Percentiles rank a stretch among this genome's conserved stretches.
Conservation (phyloP, 2,888 invertebrate species). For the Cataglyphis albicans region DNA sequence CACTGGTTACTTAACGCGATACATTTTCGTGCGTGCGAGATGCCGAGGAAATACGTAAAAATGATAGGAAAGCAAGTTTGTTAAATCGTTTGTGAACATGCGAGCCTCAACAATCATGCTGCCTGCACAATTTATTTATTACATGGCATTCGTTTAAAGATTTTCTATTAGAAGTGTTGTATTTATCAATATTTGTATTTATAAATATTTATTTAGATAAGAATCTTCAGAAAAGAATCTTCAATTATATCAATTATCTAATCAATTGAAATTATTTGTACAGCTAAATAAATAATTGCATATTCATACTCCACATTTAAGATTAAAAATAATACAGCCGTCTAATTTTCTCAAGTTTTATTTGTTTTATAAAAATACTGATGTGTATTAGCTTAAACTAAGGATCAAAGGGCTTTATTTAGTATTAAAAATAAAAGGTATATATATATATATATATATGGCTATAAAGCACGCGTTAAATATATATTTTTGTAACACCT, state of each 20-base stretch:
- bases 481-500: background rate
- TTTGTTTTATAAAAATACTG: background rate
- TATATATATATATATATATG: too few relatives aligned
- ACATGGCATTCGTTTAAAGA: constrained; percentile 14
- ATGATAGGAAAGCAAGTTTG: constrained; percentile 23
- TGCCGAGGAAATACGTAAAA: background rate
- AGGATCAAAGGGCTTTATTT: background rate
- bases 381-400: background rate
- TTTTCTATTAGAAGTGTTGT: constrained; percentile 15
- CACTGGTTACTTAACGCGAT: constrained; percentile 9
- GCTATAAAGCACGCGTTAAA: background rate
- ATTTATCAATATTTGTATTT: constrained; percentile 48
- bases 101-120: constrained; percentile 9
- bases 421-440: background rate
- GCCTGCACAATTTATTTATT: constrained; percentile 26
- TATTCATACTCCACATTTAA: background rate
- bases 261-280: background rate
- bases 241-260: background rate
- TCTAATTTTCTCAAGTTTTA: background rate
- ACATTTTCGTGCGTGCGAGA: constrained; percentile 13
- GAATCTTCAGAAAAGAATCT: background rate
- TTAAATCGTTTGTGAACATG: constrained; percentile 10
- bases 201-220: constrained; percentile 30
- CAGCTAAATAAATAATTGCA: background rate
- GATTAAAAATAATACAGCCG: background rate